Base-by-base conservation (phyloP, 2,888 invertebrate genomes). In the Plagiodera versicolora region DNA sequence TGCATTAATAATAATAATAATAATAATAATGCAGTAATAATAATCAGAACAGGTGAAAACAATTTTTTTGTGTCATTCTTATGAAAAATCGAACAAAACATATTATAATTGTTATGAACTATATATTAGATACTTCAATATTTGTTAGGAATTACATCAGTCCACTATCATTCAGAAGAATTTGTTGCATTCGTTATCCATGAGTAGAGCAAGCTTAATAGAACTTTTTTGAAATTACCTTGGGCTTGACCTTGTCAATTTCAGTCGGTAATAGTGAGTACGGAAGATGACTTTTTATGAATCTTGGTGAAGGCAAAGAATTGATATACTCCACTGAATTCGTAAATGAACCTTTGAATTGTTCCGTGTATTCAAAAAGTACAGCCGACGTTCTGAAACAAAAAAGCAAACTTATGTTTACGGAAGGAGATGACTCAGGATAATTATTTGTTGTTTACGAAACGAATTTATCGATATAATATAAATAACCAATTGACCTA, bases 261-360 rank as follows among this genome's bases (percentile, higher is more conserved):
- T 86, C 84, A 20, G 77, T 76, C 0, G 93, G 92, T 61, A 92
- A 79, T 50, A 92, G 80, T 55, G 87, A 86, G 83, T 86, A 86
- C 1, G 91, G 89, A 52, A 93, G 80, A 72, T 92, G 92, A 24
- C 88, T 88, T 70, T 91, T 89, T 56, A 91, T 85, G 75, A 87
- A 91, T 65, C 92, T 84, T 1, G 91, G 91, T 8, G 79, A 63
- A n/a, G 87, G 81, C 70, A 88, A 81, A 64, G 87, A 83, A 64
- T 86, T 85, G 17, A 91, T 88, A 66, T 85, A 83, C 64, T 90
- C 87, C 6, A 93, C 88, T 0, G 91, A 90, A 49, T 90, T 87
- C 0, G 89, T 89, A 64, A 89, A 69, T n/a, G 71, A 65, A 74
- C 65, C 48, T 17, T 80, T 67, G 35, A 67, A 63, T 24, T 63